phyloP scores from a whole-genome alignment of 2,888 invertebrate genomes.

The Meghimatium bilineatum region DNA sequence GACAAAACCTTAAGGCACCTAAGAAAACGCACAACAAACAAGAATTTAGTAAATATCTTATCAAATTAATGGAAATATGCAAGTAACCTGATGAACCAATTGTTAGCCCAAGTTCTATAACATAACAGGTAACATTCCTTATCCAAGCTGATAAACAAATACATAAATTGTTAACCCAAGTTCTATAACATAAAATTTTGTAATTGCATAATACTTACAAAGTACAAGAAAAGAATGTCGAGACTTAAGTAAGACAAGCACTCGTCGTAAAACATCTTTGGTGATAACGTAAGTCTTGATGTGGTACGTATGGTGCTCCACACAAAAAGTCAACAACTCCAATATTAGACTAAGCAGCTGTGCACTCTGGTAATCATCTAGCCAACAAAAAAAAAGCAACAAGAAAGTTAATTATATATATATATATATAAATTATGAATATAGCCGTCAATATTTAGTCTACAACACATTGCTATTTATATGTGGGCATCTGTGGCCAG shows the following conservation, averaged over 20 bases:
- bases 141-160: not conserved
- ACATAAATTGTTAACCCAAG: not conserved
- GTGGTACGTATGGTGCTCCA: conserved; percentile 99
- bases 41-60: not conserved
- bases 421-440: too few species aligned
- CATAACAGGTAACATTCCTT: not conserved
- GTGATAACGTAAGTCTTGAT: conserved; percentile 98
- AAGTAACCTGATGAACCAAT: not conserved
- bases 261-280: conserved; percentile 95
- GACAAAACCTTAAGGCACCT: conserved; percentile 96
- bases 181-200: not conserved
- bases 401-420: too few species aligned
- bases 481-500: too few species aligned
- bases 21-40: conserved; percentile 56
- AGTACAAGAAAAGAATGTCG: conserved; percentile 97
- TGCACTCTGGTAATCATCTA: conserved; percentile 96
- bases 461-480: too few species aligned
- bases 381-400: not conserved
- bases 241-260: conserved; percentile 96
- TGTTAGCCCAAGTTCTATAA: not conserved
- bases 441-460: too few species aligned
- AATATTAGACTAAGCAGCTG: conserved; percentile 95
- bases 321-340: conserved; percentile 97
- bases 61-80: not conserved
- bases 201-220: conserved; percentile 79